Percentiles rank a stretch among this genome's conserved stretches.
These are phyloP conservation scores for Drosophila sturtevanti DNA, from an alignment of 1,140 invertebrate genomes.

Conservation along the genomic window DNA sequence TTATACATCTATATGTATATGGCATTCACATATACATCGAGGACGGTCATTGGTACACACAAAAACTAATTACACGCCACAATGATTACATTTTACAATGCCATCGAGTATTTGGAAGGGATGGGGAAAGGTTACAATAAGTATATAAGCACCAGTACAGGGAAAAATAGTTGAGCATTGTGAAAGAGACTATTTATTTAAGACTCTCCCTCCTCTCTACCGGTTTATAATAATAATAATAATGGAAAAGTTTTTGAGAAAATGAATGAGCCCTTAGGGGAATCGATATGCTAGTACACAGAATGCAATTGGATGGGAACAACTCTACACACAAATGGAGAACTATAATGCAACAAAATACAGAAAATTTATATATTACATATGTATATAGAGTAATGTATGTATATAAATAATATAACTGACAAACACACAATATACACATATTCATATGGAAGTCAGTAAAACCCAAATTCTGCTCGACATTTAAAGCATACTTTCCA, in stretches of 20 bases:
- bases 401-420: not conserved
- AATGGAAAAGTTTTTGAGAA: conserved; percentile 39
- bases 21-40: conserved; percentile 14
- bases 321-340: conserved; percentile 26
- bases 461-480: not conserved
- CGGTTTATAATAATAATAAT: conserved; percentile 12
- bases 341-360: conserved; percentile 19
- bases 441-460: not conserved
- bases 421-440: not conserved
- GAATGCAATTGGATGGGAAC: conserved; percentile 29
- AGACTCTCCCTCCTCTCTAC: not conserved
- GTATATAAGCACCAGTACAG: not conserved
- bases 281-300: conserved; percentile 7
- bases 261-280: conserved; percentile 50
- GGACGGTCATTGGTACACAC: conserved; percentile 31
- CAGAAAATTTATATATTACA: not conserved
- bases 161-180: conserved; percentile 25
- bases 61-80: conserved; percentile 80
- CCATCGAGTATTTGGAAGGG: conserved; percentile 46
- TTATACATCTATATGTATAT: conserved; percentile 11
- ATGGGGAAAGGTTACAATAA: no score
- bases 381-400: not conserved
- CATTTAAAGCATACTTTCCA: conserved; percentile 21
- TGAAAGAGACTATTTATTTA: conserved; percentile 4
- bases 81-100: conserved; percentile 77